Evolutionary conservation across 2,113 vertebrate genomes (phyloP), one percentile per base, ranked within the genome.

Genomic region (Atrichornis clamosus): DNA sequence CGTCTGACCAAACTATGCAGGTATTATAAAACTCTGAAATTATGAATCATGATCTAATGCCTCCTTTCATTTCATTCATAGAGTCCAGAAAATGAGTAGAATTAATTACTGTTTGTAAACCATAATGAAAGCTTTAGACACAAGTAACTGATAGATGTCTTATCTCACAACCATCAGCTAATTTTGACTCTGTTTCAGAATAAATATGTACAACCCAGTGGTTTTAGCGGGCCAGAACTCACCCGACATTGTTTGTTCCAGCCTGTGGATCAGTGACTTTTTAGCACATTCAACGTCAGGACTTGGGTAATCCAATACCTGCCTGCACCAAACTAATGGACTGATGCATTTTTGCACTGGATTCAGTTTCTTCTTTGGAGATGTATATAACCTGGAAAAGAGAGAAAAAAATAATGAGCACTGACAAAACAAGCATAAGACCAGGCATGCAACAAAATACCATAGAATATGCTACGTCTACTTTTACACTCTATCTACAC

Each of bases 191-290:
- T 44, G 6, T 59, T 93, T 76, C 50, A 87, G 41, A 73, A 58
- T 11, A 77, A 78, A 46, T 7, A 39, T 2, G 17, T 17, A 47
- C 3, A 86, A 59, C 23, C 10, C 55, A 33, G 59, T 8, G 22
- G 33, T 7, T 22, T 55, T 10, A 59, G 32, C 5, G 42, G n/a
- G 65, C 67, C 93, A 18, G 82, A 80, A 97, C 98, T 97, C 98
- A 99, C 99, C 99, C 42, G 98, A 99, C 99, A 99, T 99, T 82
- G 99, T 99, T 97, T 99, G 99, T 94, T 99, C 99, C 96, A 99
- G 98, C 87, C 99, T 98, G 97, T 99, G 99, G 93, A 99, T 98
- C 96, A 99, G 98, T 24, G 99, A 99, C 85, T 99, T 99, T 96
- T 99, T 99, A 97, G 99, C 99, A 93, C 98, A 98, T 97, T 99